Conservation (phyloP, 1,140 invertebrate species). For the Hylaeus volcanicus region DNA sequence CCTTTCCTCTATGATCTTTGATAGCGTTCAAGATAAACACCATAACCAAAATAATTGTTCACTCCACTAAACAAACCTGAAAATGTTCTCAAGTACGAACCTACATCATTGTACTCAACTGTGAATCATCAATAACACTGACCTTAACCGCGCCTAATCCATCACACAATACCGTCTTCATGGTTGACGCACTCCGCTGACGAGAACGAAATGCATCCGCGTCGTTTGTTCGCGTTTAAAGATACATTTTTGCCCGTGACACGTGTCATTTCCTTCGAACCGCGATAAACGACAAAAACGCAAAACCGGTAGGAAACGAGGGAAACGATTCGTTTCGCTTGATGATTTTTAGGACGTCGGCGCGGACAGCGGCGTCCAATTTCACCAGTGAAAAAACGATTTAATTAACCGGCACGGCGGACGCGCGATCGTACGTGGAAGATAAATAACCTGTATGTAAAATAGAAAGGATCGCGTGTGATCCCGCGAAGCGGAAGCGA, state of each 20-base stretch:
- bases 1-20: too few species aligned
- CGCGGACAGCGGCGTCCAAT: slow-evolving; percentile 22
- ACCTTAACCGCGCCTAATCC: too few species aligned
- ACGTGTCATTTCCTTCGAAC: slow-evolving; percentile 38
- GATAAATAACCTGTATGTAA: slow-evolving; percentile 37
- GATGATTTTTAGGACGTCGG: slow-evolving; percentile 30
- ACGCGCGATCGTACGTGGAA: slow-evolving; percentile 32
- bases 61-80: too few species aligned
- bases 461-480: slow-evolving; percentile 49
- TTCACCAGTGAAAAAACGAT: slow-evolving; percentile 27
- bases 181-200: not conserved
- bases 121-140: too few species aligned
- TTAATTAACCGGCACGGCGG: slow-evolving; percentile 59
- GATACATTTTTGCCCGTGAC: slow-evolving; percentile 37
- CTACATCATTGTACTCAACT: too few species aligned
- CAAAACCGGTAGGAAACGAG: not conserved
- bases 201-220: not conserved
- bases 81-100: too few species aligned
- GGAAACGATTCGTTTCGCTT: slow-evolving; percentile 15
- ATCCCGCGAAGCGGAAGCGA: slow-evolving; percentile 39
- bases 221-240: not conserved
- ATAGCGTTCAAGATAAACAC: too few species aligned
- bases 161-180: too few species aligned
- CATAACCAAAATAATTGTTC: too few species aligned
- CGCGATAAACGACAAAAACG: slow-evolving; percentile 24